Evolutionary conservation across 2,113 vertebrate species (phyloP).

Genomic region (Elaphurus davidianus): DNA sequence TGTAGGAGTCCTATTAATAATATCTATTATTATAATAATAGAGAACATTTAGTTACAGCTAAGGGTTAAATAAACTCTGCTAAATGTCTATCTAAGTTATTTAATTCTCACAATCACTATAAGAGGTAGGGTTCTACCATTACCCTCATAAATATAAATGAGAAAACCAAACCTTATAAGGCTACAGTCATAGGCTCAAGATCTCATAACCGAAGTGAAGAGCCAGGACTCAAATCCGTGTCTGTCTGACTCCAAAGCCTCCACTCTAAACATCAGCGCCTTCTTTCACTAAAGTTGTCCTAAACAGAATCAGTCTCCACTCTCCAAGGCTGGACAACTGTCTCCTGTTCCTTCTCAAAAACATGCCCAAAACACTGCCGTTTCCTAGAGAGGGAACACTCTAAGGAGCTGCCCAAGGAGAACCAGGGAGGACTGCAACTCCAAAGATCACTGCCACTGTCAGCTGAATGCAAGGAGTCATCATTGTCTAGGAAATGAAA

Average conservation of each 20-base stretch:
- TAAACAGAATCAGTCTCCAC: background rate
- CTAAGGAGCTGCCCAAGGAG: background rate
- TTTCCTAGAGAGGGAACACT: background rate
- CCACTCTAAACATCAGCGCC: background rate
- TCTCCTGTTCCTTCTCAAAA: background rate
- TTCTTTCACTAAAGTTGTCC: background rate
- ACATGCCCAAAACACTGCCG: background rate
- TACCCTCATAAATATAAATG: background rate
- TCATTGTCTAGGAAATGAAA: background rate
- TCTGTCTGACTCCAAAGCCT: background rate
- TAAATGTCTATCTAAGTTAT: background rate
- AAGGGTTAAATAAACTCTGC: background rate
- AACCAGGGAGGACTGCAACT: background rate
- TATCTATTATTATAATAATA: background rate
- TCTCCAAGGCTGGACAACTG: background rate
- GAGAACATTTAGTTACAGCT: background rate
- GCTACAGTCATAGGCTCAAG: background rate
- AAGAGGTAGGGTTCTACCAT: background rate
- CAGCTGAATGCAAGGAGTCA: background rate
- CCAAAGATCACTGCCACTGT: background rate
- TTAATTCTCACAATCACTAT: background rate
- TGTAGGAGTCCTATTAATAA: background rate
- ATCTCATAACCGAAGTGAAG: background rate
- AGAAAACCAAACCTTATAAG: slow-evolving; percentile 12
- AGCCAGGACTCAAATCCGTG: background rate